Conservation (phyloP, 2,797 vertebrate species). For the Pampus argenteus region DNA sequence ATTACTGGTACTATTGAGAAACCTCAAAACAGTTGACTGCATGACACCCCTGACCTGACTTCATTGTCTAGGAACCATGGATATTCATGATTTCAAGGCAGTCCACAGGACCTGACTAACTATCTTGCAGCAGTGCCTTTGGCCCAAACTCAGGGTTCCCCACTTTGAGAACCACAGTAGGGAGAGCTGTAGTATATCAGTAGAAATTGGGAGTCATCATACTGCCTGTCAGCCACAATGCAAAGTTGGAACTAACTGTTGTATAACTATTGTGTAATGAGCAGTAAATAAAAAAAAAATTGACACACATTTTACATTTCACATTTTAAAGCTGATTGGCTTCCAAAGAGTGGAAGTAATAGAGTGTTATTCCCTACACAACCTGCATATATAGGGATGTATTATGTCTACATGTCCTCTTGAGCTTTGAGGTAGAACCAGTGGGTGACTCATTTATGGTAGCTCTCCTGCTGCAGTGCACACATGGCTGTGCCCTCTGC, state of each 20-base stretch:
- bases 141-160: not conserved
- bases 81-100: too few species aligned
- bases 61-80: too few species aligned
- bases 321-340: conserved; percentile 10
- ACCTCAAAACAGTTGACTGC: too few species aligned
- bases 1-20: too few species aligned
- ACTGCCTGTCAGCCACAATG: conserved; percentile 4
- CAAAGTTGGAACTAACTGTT: not conserved
- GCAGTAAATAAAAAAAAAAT: not conserved
- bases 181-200: not conserved
- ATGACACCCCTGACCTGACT: too few species aligned
- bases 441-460: conserved; percentile 54
- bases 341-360: conserved; percentile 1
- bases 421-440: conserved; percentile 44
- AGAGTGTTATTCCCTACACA: not conserved
- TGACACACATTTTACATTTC: not conserved
- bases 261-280: not conserved
- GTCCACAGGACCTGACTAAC: too few species aligned
- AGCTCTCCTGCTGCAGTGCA: conserved; percentile 40
- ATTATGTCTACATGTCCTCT: conserved; percentile 20
- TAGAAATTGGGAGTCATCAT: not conserved
- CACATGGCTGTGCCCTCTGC: conserved; percentile 28
- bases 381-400: not conserved
- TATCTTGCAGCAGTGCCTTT: too few species aligned
- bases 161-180: conserved; percentile 4